Base-by-base conservation (phyloP, 2,888 invertebrate genomes). In the Cabera pusaria region DNA sequence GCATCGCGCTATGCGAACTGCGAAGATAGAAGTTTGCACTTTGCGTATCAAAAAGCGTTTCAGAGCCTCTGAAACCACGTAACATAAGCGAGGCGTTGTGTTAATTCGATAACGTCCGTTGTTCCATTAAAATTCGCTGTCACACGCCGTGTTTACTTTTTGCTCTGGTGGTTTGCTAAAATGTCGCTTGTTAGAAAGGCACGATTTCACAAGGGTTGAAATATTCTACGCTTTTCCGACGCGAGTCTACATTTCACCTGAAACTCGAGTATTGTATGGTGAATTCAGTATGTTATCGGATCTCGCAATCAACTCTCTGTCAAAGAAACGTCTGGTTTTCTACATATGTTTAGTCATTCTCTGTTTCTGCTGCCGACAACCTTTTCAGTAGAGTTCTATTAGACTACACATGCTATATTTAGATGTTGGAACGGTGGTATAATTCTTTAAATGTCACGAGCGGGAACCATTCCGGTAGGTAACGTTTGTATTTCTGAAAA, bases 401-500 rank as follows among this genome's bases (percentile, higher is more conserved):
- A 10, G n/a, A n/a, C n/a, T n/a, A n/a, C n/a, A n/a, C n/a, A n/a
- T n/a, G n/a, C n/a, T n/a, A n/a, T n/a, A n/a, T n/a, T 38, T 28
- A 27, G 14, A 20, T 16, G 24, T 33, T 11, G 24, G 32, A 26
- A 26, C 16, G 38, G 39, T 48, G 41, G 22, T 32, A 41, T 33
- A 41, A 42, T 57, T 42, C 41, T 27, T 41, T 29, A 46, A 54
- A 55, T 39, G 35, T 46, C 42, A 45, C 46, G 35, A 44, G 29
- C 31, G 44, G 41, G 34, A 50, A 41, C 45, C 42, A 40, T 53
- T 52, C 51, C 32, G 29, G 27, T 28, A 38, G n/a, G n/a, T n/a
- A 28, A 27, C 28, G 44, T 50, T 49, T 51, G 52, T 42, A 43
- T 47, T 46, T 46, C 48, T 50, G 52, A 64, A 65, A 63, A 44